These are phyloP conservation scores for Yponomeuta plumbellus DNA, from an alignment of 2,888 invertebrate genomes.

Conservation along the genomic window DNA sequence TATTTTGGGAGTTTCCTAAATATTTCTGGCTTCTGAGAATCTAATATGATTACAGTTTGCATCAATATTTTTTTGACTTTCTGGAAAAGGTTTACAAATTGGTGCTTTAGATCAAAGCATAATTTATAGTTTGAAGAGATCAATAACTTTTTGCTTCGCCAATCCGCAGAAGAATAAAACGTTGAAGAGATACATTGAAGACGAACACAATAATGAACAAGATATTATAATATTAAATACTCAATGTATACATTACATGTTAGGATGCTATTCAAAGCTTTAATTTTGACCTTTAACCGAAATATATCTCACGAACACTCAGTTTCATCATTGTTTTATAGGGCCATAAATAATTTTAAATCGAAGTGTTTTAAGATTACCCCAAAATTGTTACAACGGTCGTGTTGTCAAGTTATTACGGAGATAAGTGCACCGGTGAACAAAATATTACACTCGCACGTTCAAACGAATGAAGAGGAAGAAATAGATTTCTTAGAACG, in stretches of 20 bases:
- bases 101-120: constrained; percentile 7
- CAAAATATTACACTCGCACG: not conserved
- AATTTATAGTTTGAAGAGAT: constrained; percentile 10
- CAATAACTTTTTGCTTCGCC: not conserved
- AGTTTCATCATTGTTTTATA: not conserved
- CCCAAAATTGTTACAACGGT: not conserved
- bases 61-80: not conserved
- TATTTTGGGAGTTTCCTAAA: not conserved
- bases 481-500: constrained; percentile 58
- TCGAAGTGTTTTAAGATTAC: not conserved
- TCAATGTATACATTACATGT: not conserved
- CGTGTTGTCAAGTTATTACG: not conserved
- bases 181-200: too few species aligned
- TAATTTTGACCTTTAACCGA: not conserved
- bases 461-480: constrained; percentile 23
- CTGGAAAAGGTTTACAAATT: constrained; percentile 4
- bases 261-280: not conserved
- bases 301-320: not conserved
- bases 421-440: not conserved
- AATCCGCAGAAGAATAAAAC: not conserved
- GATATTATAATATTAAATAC: not conserved
- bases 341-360: not conserved
- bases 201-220: not conserved
- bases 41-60: constrained; percentile 4
- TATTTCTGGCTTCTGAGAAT: constrained; percentile 8